Conservation (phyloP, 2,888 invertebrate species). For the Resseliella maxima region DNA sequence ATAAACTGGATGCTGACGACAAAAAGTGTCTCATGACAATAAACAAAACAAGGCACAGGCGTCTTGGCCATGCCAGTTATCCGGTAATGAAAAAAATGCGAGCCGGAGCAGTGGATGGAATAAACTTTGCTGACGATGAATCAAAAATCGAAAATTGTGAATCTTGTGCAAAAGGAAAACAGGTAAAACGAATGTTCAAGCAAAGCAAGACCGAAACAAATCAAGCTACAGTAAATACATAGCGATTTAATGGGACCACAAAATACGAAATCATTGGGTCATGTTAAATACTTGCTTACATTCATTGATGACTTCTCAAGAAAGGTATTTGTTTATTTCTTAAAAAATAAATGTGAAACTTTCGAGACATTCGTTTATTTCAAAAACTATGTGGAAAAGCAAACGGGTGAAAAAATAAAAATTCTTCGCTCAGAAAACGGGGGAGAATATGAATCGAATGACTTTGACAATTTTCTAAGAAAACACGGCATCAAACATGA, state of each 20-base stretch:
- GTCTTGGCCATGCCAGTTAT: not conserved
- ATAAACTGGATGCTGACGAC: not conserved
- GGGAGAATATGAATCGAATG: constrained; percentile 59
- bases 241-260: not conserved
- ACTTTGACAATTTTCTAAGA: constrained; percentile 60
- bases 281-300: not conserved
- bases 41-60: not conserved
- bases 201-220: not conserved
- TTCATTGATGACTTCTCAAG: not conserved
- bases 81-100: not conserved
- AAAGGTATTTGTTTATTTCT: not conserved
- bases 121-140: not conserved
- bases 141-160: not conserved
- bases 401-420: constrained; percentile 60
- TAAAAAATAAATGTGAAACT: not conserved
- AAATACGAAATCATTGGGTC: not conserved
- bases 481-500: constrained; percentile 62
- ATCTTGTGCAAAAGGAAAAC: not conserved
- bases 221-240: not conserved
- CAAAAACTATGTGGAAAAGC: constrained; percentile 61
- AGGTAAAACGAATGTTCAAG: not conserved
- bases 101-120: not conserved
- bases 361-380: constrained; percentile 60
- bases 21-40: not conserved
- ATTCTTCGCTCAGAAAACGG: constrained; percentile 61